phyloP scores from a whole-genome alignment of 2,888 invertebrate species.

The Epistrophe grossulariae region DNA sequence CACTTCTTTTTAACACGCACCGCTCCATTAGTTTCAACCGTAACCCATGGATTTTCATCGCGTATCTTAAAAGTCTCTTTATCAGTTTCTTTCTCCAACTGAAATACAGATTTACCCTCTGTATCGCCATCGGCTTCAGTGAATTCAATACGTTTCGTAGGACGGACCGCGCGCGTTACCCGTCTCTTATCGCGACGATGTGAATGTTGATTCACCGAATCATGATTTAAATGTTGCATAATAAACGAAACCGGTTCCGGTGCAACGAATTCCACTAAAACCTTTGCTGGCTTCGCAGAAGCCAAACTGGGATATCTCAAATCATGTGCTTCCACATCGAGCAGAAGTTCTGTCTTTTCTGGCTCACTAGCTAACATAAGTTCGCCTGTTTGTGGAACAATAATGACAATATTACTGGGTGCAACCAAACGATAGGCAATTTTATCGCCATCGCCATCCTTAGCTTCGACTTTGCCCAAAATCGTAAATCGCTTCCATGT shows the following conservation, averaged over 20 bases:
- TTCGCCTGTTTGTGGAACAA: slow-evolving; percentile 97
- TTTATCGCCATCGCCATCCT: slow-evolving; percentile 95
- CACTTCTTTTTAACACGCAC: slow-evolving; percentile 97
- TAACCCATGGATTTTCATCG: slow-evolving; percentile 97
- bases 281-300: slow-evolving; percentile 89
- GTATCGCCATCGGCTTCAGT: slow-evolving; percentile 95
- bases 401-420: slow-evolving; percentile 92
- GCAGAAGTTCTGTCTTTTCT: slow-evolving; percentile 87
- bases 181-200: slow-evolving; percentile 90
- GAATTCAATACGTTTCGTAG: slow-evolving; percentile 96
- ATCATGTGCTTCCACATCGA: slow-evolving; percentile 93
- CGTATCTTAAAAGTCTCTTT: slow-evolving; percentile 96
- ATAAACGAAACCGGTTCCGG: slow-evolving; percentile 86
- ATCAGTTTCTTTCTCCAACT: slow-evolving; percentile 95
- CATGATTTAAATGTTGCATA: slow-evolving; percentile 85
- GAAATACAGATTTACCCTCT: slow-evolving; percentile 94
- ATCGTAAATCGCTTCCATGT: slow-evolving; percentile 92
- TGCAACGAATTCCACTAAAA: slow-evolving; percentile 89
- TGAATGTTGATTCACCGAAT: slow-evolving; percentile 84
- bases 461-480: slow-evolving; percentile 93
- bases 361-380: slow-evolving; percentile 93
- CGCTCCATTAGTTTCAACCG: slow-evolving; percentile 95
- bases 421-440: slow-evolving; percentile 93
- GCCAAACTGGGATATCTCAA: slow-evolving; percentile 89
- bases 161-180: slow-evolving; percentile 95